These are phyloP conservation scores for Callinectes sapidus DNA, from an alignment of 2,888 invertebrate species.

Conservation along the genomic window DNA sequence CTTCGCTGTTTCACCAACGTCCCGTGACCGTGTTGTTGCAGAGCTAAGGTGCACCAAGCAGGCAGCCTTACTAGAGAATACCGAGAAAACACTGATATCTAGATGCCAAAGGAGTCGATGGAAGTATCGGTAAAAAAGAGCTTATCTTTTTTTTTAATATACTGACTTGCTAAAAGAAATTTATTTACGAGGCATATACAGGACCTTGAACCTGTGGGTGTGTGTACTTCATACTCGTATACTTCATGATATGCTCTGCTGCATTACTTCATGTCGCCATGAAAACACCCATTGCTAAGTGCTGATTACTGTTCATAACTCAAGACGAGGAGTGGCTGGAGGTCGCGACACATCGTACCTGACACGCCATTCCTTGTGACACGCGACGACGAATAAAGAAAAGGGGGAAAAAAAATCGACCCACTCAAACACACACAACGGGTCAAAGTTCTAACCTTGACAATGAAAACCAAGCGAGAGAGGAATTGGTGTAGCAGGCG, in stretches of 20 bases:
- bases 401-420: not conserved
- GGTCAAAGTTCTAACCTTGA: conserved; percentile 17
- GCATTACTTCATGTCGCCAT: not conserved
- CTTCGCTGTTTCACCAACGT: too few relatives aligned
- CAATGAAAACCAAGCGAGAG: not conserved
- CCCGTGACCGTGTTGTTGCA: too few relatives aligned
- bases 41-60: too few relatives aligned
- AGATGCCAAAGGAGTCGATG: too few relatives aligned
- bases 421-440: not conserved
- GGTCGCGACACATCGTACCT: not conserved
- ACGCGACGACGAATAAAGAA: not conserved
- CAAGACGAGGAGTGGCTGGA: not conserved
- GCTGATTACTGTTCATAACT: not conserved
- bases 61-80: too few relatives aligned
- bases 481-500: not conserved
- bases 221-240: not conserved
- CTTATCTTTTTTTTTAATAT: not conserved
- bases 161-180: not conserved
- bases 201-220: not conserved
- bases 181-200: not conserved
- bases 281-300: not conserved
- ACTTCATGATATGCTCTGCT: not conserved
- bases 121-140: not conserved
- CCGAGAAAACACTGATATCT: too few relatives aligned
- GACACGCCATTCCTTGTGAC: not conserved